phyloP scores from a whole-genome alignment of 2,113 vertebrate genomes.

The Ammodytes marinus region DNA sequence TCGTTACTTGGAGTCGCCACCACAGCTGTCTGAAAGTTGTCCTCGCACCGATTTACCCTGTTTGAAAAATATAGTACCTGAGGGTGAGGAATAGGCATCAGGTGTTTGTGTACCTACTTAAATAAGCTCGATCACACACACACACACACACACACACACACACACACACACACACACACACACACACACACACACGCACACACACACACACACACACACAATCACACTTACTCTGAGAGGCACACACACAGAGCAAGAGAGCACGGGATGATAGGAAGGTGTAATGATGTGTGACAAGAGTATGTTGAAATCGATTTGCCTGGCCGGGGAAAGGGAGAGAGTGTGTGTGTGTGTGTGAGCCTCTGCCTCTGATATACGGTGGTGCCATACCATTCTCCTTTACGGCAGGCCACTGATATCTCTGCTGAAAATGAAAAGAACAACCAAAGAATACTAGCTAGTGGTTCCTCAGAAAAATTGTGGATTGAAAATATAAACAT shows the following conservation, averaged over 20 bases:
- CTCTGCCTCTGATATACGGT: slow-evolving; percentile 17
- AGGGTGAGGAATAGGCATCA: slow-evolving; percentile 17
- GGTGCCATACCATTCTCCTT: slow-evolving; percentile 36
- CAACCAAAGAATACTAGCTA: slow-evolving; percentile 17
- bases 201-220: not conserved
- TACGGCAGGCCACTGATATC: slow-evolving; percentile 14
- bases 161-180: not conserved
- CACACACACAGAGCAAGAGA: slow-evolving; percentile 41
- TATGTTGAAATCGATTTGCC: slow-evolving; percentile 68
- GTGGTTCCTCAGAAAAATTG: slow-evolving; percentile 18
- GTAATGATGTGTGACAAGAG: slow-evolving; percentile 78
- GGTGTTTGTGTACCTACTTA: slow-evolving; percentile 30
- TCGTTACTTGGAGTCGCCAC: slow-evolving; percentile 29
- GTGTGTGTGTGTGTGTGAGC: slow-evolving; percentile 24
- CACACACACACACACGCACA: slow-evolving; percentile 17
- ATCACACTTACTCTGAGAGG: not conserved
- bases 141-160: slow-evolving; percentile 5
- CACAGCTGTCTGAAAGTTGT: slow-evolving; percentile 20
- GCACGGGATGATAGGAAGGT: slow-evolving; percentile 63
- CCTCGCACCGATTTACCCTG: slow-evolving; percentile 24
- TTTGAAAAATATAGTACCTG: slow-evolving; percentile 33
- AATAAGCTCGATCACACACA: slow-evolving; percentile 32
- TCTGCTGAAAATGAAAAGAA: slow-evolving; percentile 25
- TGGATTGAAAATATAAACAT: slow-evolving; percentile 16
- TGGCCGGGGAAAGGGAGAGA: slow-evolving; percentile 36